These are phyloP conservation scores for Neostethus bicornis DNA, from an alignment of 2,797 vertebrate genomes.

Conservation along the genomic window DNA sequence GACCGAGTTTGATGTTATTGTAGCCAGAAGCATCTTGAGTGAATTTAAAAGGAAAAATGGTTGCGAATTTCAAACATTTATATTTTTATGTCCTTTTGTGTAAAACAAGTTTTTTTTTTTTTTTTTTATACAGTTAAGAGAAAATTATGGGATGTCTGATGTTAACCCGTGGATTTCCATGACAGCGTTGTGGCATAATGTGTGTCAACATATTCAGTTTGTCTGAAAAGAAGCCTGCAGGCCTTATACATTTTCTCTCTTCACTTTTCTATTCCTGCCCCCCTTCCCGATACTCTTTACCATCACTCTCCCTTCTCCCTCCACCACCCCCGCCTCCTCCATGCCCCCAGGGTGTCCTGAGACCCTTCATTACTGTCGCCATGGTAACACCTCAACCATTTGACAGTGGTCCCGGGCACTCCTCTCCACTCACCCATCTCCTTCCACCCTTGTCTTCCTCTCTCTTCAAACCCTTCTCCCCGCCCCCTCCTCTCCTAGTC, in stretches of 20 bases:
- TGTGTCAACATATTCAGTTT: slow-evolving; percentile 68
- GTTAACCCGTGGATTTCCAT: slow-evolving; percentile 68
- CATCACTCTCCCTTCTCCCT: slow-evolving; percentile 59
- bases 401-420: slow-evolving; percentile 75
- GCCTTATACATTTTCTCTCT: slow-evolving; percentile 61
- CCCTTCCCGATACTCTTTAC: slow-evolving; percentile 52
- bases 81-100: background rate
- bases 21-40: background rate
- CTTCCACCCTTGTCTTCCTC: slow-evolving; percentile 50
- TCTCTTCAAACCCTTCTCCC: slow-evolving; percentile 19
- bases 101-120: slow-evolving; percentile 11
- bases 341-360: slow-evolving; percentile 80
- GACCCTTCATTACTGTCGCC: slow-evolving; percentile 85
- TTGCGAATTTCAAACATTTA: slow-evolving; percentile 3
- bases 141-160: slow-evolving; percentile 51
- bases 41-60: slow-evolving; percentile 2
- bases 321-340: slow-evolving; percentile 44
- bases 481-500: slow-evolving; percentile 14
- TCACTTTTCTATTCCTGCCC: slow-evolving; percentile 66
- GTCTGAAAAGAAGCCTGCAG: slow-evolving; percentile 56
- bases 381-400: slow-evolving; percentile 83
- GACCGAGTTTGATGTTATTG: background rate
- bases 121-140: slow-evolving; percentile 44
- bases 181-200: slow-evolving; percentile 61
- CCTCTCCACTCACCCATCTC: slow-evolving; percentile 51